A percentile compares a stretch with the other conserved stretches of the same genome.
Conservation (phyloP, 2,888 invertebrate genomes). For the Camptogramma bilineatum region DNA sequence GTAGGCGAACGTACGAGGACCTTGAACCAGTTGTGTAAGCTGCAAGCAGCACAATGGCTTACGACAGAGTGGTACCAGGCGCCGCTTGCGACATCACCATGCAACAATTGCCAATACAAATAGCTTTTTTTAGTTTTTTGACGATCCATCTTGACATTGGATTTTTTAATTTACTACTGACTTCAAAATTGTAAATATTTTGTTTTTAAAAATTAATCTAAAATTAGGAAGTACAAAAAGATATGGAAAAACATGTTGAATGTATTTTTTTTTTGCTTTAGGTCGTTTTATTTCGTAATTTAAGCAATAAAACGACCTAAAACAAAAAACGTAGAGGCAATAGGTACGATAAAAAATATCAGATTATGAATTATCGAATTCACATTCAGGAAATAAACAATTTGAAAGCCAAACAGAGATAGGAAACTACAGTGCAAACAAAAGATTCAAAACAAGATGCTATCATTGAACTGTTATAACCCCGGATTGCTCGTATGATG, state of each 20-base stretch:
- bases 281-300: neutral
- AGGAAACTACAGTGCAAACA: conserved; percentile 68
- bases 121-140: conserved; percentile 12
- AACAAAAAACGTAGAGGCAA: conserved; percentile 4
- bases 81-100: conserved; percentile 73
- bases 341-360: conserved; percentile 7
- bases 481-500: conserved; percentile 52
- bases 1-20: conserved; percentile 78
- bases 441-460: conserved; percentile 62
- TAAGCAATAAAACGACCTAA: neutral
- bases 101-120: conserved; percentile 56
- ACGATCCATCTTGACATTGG: conserved; percentile 30
- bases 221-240: too few relatives aligned
- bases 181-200: too few relatives aligned
- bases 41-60: conserved; percentile 73
- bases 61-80: conserved; percentile 78
- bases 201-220: too few relatives aligned
- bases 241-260: too few relatives aligned
- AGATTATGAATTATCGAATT: conserved; percentile 24
- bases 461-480: conserved; percentile 33
- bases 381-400: conserved; percentile 33
- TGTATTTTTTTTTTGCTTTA: too few relatives aligned
- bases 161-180: neutral
- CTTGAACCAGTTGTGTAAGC: conserved; percentile 85
- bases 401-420: conserved; percentile 49